phyloP scores from a whole-genome alignment of 1,140 invertebrate genomes.

The Eurosta solidaginis region DNA sequence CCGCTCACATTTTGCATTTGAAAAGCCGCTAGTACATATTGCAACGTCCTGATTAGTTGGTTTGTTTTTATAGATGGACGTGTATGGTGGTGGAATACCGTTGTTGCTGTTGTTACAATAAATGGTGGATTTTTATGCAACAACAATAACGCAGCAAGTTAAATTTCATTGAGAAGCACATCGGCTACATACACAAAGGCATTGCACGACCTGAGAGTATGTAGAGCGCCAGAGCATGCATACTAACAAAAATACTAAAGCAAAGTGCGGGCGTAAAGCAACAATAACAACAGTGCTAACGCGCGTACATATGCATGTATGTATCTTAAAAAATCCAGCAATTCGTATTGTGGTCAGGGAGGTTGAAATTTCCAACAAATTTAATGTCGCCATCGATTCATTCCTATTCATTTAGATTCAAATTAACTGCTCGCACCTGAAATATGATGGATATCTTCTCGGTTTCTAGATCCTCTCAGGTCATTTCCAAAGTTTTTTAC shows the following conservation, averaged over 20 bases:
- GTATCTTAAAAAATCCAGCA: not conserved
- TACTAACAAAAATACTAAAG: not conserved
- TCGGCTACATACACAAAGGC: not conserved
- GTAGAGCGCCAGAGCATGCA: slow-evolving; percentile 3
- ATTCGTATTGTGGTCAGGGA: too few species aligned
- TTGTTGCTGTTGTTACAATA: not conserved
- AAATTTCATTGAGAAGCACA: too few species aligned
- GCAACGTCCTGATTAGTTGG: slow-evolving; percentile 19
- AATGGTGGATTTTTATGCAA: slow-evolving; percentile 17
- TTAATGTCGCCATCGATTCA: too few species aligned
- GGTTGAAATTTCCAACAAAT: too few species aligned
- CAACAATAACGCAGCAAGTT: not conserved
- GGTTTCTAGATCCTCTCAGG: too few species aligned
- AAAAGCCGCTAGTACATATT: not conserved
- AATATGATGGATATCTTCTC: too few species aligned
- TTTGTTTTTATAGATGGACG: slow-evolving; percentile 21
- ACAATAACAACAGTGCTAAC: not conserved
- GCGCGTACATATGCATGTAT: not conserved
- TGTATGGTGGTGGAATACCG: not conserved
- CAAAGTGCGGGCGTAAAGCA: not conserved
- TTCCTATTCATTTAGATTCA: too few species aligned
- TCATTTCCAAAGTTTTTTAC: too few species aligned
- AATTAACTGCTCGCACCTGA: too few species aligned
- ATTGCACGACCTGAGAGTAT: not conserved
- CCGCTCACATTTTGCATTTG: not conserved